Percentiles rank a stretch among this genome's conserved stretches.
Conservation (phyloP, 2,797 vertebrate genomes). For the Thamnophis elegans region DNA sequence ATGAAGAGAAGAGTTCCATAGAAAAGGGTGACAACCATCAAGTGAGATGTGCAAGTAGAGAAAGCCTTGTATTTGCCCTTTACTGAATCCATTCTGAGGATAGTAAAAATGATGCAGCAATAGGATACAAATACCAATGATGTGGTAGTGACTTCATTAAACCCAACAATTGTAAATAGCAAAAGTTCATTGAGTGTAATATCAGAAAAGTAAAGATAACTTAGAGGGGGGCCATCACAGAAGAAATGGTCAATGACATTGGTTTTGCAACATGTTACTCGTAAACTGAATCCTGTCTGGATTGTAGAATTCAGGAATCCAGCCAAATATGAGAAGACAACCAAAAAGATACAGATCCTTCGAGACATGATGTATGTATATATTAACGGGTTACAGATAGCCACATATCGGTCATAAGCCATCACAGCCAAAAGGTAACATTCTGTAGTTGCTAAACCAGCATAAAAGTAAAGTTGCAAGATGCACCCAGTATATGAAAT, state of each 20-base stretch:
- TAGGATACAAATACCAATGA: constrained; percentile 59
- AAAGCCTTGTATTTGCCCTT: background rate
- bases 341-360: background rate
- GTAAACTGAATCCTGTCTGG: constrained; percentile 27
- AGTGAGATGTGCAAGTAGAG: background rate
- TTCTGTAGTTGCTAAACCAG: constrained; percentile 28
- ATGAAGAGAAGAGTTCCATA: constrained; percentile 1
- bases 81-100: background rate
- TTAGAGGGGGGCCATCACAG: constrained; percentile 60
- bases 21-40: background rate
- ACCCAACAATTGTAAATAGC: constrained; percentile 6
- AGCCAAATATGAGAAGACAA: background rate
- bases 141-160: constrained; percentile 54
- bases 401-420: constrained; percentile 48
- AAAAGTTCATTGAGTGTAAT: constrained; percentile 45
- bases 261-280: background rate
- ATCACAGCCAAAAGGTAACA: constrained; percentile 59
- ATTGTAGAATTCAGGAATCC: constrained; percentile 49
- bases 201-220: constrained; percentile 60
- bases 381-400: background rate
- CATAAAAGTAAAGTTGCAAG: constrained; percentile 45
- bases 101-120: constrained; percentile 37
- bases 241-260: constrained; percentile 24
- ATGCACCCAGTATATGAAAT: constrained; percentile 56
- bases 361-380: background rate